phyloP scores from a whole-genome alignment of 1,140 invertebrate genomes.

The Bombus soroeensis region DNA sequence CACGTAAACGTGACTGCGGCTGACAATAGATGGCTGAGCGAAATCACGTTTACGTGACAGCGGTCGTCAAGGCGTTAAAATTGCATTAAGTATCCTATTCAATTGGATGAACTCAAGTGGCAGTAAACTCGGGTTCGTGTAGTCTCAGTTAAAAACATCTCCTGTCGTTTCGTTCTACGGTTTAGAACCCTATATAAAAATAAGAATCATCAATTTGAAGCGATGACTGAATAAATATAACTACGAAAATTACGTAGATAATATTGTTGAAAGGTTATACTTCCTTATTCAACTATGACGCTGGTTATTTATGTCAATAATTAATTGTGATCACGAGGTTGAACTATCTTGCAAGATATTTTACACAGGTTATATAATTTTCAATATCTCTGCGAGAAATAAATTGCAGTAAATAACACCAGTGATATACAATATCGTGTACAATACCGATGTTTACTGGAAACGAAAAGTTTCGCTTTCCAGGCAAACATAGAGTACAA shows the following conservation, averaged over 20 bases:
- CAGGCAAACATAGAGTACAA: constrained; percentile 8
- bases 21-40: too few species aligned
- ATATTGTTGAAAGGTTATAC: not conserved
- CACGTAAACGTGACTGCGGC: not conserved
- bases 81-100: not conserved
- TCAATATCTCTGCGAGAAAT: not conserved
- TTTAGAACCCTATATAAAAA: too few species aligned
- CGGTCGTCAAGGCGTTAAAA: constrained; percentile 23
- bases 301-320: not conserved
- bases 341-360: not conserved
- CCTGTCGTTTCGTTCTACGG: not conserved
- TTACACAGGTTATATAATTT: not conserved
- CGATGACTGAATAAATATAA: not conserved
- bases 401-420: not conserved
- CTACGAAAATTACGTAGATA: not conserved
- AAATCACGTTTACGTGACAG: too few species aligned
- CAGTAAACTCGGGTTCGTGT: not conserved
- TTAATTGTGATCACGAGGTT: not conserved
- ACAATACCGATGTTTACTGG: constrained; percentile 3
- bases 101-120: constrained; percentile 1
- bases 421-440: not conserved
- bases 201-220: not conserved
- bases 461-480: not conserved
- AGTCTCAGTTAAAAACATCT: not conserved
- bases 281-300: not conserved